phyloP scores from a whole-genome alignment of 2,888 invertebrate species.

The Zaprionus lineosus region DNA sequence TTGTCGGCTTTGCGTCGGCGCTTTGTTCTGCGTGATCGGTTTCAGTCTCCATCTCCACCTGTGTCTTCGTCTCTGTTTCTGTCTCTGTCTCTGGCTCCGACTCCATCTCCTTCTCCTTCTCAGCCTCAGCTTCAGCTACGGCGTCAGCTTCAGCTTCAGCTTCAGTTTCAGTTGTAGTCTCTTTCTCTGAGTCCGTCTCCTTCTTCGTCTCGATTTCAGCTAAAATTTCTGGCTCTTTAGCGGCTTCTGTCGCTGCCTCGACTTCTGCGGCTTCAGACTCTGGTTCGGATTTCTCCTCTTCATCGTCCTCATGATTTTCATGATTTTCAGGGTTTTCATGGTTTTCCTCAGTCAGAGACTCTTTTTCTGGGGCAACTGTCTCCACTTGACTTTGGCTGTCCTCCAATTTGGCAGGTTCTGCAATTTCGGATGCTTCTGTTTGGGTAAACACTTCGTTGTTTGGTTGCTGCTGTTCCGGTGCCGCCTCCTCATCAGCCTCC shows the following conservation, averaged over 20 bases:
- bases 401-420: slow-evolving; percentile 37
- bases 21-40: slow-evolving; percentile 61
- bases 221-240: slow-evolving; percentile 6
- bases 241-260: slow-evolving; percentile 16
- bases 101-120: slow-evolving; percentile 6
- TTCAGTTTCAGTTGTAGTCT: slow-evolving; percentile 50
- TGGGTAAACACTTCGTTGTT: slow-evolving; percentile 1
- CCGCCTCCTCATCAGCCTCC: slow-evolving; percentile 8
- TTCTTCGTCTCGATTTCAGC: slow-evolving; percentile 20
- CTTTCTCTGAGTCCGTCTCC: slow-evolving; percentile 19
- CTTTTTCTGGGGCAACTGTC: slow-evolving; percentile 14
- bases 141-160: slow-evolving; percentile 22
- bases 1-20: slow-evolving; percentile 74
- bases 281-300: slow-evolving; percentile 28
- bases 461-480: background rate
- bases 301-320: slow-evolving; percentile 27
- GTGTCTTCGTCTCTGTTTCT: slow-evolving; percentile 6
- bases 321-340: slow-evolving; percentile 25
- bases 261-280: slow-evolving; percentile 21
- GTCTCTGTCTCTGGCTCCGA: slow-evolving; percentile 7
- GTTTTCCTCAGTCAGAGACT: slow-evolving; percentile 12
- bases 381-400: slow-evolving; percentile 41
- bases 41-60: slow-evolving; percentile 22
- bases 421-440: slow-evolving; percentile 43
- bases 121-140: slow-evolving; percentile 13